Evolutionary conservation across 2,113 vertebrate species (phyloP).

Genomic region (Cyrtonyx montezumae): DNA sequence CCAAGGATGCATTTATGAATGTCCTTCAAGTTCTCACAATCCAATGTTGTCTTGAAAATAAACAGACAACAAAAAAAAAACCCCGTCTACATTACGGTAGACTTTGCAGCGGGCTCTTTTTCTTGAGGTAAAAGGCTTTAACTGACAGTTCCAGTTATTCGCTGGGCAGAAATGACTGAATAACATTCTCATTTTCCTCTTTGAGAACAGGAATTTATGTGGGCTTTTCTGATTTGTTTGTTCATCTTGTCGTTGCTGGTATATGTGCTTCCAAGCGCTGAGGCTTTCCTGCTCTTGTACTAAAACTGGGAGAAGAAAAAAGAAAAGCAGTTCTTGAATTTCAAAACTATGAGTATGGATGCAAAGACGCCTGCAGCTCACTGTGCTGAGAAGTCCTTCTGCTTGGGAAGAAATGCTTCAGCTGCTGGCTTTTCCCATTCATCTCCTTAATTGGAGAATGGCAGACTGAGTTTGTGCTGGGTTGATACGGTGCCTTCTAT

Average conservation of each 20-base stretch:
- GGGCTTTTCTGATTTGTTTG: neutral
- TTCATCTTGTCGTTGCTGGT: neutral
- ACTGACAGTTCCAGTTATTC: neutral
- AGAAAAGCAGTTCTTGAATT: neutral
- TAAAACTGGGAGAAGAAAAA: neutral
- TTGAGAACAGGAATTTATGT: neutral
- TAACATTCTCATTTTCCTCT: neutral
- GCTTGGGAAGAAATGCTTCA: neutral
- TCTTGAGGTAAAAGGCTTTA: neutral
- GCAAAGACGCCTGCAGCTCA: slow-evolving; percentile 11
- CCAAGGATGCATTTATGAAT: slow-evolving; percentile 1
- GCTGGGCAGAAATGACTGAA: neutral
- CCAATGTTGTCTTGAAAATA: neutral
- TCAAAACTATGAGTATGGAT: neutral
- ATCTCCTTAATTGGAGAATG: neutral
- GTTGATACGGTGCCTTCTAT: neutral
- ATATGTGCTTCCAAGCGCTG: neutral
- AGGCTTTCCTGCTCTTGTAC: neutral
- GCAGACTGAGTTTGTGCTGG: neutral
- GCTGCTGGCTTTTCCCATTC: slow-evolving; percentile 2
- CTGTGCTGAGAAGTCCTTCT: neutral
- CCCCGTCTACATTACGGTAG: neutral
- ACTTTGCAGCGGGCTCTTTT: neutral
- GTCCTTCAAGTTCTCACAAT: slow-evolving; percentile 1
- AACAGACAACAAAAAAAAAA: neutral